Evolutionary conservation across 2,888 invertebrate species (phyloP).

Genomic region (Dilophus febrilis): DNA sequence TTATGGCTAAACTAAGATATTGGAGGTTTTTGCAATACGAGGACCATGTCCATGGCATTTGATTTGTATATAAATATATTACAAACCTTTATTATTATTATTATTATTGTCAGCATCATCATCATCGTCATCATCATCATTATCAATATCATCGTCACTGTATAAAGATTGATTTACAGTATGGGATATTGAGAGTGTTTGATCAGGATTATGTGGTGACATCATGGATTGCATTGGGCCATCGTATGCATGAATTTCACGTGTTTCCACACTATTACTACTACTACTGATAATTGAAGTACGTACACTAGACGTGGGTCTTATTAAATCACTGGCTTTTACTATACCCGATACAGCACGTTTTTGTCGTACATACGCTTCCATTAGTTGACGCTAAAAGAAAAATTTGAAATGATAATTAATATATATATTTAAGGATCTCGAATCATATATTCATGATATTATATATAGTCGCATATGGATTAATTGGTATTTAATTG

Average conservation of each 20-base stretch:
- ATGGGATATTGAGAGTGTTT: slow-evolving; percentile 40
- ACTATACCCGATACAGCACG: slow-evolving; percentile 72
- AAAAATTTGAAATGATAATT: too few relatives aligned
- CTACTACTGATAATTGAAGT: slow-evolving; percentile 42
- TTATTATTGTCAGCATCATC: too few relatives aligned
- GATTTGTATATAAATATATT: too few relatives aligned
- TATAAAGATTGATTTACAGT: slow-evolving; percentile 8
- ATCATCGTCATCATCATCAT: too few relatives aligned
- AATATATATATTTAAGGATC: too few relatives aligned
- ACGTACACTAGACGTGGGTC: slow-evolving; percentile 57
- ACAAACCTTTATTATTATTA: too few relatives aligned
- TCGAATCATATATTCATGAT: too few relatives aligned
- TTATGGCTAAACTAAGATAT: too few relatives aligned
- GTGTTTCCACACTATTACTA: slow-evolving; percentile 42
- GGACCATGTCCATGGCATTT: too few relatives aligned
- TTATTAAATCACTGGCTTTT: slow-evolving; percentile 65
- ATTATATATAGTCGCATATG: too few relatives aligned
- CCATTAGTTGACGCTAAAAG: slow-evolving; percentile 64
- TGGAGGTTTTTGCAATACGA: too few relatives aligned
- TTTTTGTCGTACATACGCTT: slow-evolving; percentile 77
- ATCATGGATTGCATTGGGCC: slow-evolving; percentile 75
- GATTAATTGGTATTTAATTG: too few relatives aligned
- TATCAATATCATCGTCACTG: slow-evolving; percentile 16
- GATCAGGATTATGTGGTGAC: slow-evolving; percentile 66
- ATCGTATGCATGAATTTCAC: slow-evolving; percentile 43